A percentile compares a stretch with the other conserved stretches of the same genome.
Conservation (phyloP, 2,888 invertebrate species). For the Drosophila cognata region DNA sequence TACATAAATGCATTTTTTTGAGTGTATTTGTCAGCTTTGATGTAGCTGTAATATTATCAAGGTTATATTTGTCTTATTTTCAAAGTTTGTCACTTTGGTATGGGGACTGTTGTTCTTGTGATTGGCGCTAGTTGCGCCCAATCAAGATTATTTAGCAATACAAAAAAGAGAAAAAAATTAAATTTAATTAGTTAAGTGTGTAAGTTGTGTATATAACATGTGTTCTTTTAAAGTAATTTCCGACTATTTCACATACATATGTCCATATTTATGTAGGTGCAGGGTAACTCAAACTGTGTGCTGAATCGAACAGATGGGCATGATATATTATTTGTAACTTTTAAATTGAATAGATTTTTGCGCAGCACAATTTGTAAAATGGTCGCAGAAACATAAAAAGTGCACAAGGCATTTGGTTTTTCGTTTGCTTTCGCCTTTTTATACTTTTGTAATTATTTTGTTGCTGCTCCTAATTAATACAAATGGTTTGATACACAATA, state of each 20-base stretch:
- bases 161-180: background rate
- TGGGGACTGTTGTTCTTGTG: background rate
- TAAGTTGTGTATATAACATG: background rate
- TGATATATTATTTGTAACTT: conserved; percentile 30
- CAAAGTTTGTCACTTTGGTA: conserved; percentile 4
- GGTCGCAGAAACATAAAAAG: conserved; percentile 41
- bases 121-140: background rate
- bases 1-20: background rate
- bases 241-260: background rate
- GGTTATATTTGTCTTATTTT: conserved; percentile 6
- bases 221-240: background rate
- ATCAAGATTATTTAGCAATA: conserved; percentile 6
- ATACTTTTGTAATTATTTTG: conserved; percentile 78
- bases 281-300: background rate
- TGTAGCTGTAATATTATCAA: conserved; percentile 7
- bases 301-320: background rate
- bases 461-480: conserved; percentile 82
- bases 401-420: conserved; percentile 56
- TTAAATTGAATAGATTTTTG: conserved; percentile 49
- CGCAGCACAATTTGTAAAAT: conserved; percentile 25
- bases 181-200: conserved; percentile 4
- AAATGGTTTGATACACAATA: conserved; percentile 83
- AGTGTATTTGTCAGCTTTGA: background rate
- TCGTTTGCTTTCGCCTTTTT: conserved; percentile 46
- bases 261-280: background rate